Evolutionary conservation across 1,140 invertebrate species (phyloP).

Genomic region (Muscidifurax raptorellus): DNA sequence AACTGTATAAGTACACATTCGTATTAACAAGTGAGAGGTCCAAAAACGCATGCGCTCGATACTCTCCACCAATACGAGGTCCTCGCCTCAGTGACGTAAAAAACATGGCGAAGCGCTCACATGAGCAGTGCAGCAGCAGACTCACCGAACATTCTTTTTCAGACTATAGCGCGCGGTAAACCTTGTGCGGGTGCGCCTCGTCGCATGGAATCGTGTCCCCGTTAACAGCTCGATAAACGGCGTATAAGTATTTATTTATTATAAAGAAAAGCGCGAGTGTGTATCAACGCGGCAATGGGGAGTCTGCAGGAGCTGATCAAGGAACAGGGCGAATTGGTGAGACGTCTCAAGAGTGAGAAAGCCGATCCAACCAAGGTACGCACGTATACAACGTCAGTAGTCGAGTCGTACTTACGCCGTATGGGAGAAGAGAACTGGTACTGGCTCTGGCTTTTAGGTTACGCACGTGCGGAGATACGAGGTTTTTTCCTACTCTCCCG

Average conservation of each 20-base stretch:
- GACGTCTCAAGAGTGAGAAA: slow-evolving; percentile 87
- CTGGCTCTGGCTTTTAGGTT: slow-evolving; percentile 14
- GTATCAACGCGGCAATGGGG: slow-evolving; percentile 64
- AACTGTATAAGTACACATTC: too few relatives aligned
- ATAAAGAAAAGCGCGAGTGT: not conserved
- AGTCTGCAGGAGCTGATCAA: slow-evolving; percentile 83
- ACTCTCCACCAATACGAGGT: too few relatives aligned
- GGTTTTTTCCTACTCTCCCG: slow-evolving; percentile 10
- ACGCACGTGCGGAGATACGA: slow-evolving; percentile 15
- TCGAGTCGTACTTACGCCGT: not conserved
- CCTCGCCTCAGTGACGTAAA: not conserved
- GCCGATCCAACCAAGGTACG: slow-evolving; percentile 83
- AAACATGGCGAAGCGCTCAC: not conserved
- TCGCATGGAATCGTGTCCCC: not conserved
- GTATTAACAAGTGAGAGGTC: not conserved
- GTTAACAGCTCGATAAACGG: not conserved
- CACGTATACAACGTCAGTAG: slow-evolving; percentile 30
- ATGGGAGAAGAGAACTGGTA: not conserved
- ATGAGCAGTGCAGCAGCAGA: too few relatives aligned
- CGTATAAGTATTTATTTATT: too few relatives aligned
- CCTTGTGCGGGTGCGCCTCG: not conserved
- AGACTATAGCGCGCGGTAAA: slow-evolving; percentile 1
- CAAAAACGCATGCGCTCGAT: slow-evolving; percentile 8
- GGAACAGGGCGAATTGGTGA: slow-evolving; percentile 87
- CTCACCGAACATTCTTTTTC: not conserved